Evolutionary conservation across 92 coral and sea anemone genomes (phyloP).

Genomic region (Porites divaricata): DNA sequence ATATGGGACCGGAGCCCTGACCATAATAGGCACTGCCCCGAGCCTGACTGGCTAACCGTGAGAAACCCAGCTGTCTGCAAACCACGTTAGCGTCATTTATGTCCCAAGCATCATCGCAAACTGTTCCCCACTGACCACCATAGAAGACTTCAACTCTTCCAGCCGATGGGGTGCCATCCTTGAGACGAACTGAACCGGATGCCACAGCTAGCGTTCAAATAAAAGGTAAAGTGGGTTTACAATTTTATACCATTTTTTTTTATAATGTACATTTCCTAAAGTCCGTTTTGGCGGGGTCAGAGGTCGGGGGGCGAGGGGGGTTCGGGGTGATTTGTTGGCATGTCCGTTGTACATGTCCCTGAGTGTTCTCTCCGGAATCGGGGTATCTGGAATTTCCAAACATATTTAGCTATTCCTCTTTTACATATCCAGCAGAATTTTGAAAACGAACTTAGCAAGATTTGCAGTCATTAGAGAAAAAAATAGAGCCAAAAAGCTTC

Average conservation of each 20-base stretch:
- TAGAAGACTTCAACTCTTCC: slow-evolving; percentile 31
- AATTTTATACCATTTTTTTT: neutral
- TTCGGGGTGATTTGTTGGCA: too few relatives aligned
- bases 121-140: slow-evolving; percentile 18
- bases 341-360: too few relatives aligned
- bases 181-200: neutral
- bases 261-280: neutral
- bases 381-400: too few relatives aligned
- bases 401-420: too few relatives aligned
- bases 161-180: neutral
- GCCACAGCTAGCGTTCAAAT: neutral
- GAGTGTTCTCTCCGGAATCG: too few relatives aligned
- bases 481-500: too few relatives aligned
- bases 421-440: too few relatives aligned
- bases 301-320: too few relatives aligned
- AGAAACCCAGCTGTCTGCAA: slow-evolving; percentile 22
- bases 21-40: neutral
- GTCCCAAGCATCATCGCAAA: slow-evolving; percentile 34
- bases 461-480: too few relatives aligned
- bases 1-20: slow-evolving; percentile 15
- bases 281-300: neutral
- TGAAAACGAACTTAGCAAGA: too few relatives aligned
- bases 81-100: slow-evolving; percentile 21
- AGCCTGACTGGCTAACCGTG: neutral
- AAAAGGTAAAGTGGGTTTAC: neutral